Conservation (phyloP, 2,888 invertebrate species). For the Sylvicola cinctus region DNA sequence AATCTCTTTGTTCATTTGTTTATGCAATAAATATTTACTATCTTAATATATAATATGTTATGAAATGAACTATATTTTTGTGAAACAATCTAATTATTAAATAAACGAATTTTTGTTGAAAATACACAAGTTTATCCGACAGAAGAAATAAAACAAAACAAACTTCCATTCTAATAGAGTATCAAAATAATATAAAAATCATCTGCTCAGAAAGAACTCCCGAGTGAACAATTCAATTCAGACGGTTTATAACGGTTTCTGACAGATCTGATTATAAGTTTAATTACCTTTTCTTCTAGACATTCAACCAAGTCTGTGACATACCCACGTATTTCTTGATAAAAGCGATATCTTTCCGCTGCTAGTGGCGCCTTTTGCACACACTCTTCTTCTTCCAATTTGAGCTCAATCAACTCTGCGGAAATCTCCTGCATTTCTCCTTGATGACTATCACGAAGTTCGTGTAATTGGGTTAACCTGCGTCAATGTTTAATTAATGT, state of each 20-base stretch:
- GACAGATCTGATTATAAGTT: slow-evolving; percentile 24
- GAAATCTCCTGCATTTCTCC: slow-evolving; percentile 25
- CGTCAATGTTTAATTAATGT: not conserved
- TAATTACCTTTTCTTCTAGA: slow-evolving; percentile 78
- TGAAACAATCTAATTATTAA: too few species aligned
- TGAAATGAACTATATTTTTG: too few species aligned
- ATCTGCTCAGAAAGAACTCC: slow-evolving; percentile 17
- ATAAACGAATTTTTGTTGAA: too few species aligned
- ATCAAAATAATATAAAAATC: too few species aligned
- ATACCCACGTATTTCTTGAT: slow-evolving; percentile 90
- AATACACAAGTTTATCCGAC: too few species aligned
- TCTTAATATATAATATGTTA: too few species aligned
- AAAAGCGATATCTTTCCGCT: slow-evolving; percentile 73
- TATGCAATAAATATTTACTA: too few species aligned
- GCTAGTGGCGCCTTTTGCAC: slow-evolving; percentile 30
- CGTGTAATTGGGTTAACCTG: slow-evolving; percentile 33
- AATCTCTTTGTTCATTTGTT: too few species aligned
- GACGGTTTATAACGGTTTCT: slow-evolving; percentile 31
- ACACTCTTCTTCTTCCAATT: slow-evolving; percentile 29
- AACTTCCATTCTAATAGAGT: too few species aligned
- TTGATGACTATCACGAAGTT: slow-evolving; percentile 28
- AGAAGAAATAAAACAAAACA: too few species aligned
- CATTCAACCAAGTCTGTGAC: slow-evolving; percentile 93
- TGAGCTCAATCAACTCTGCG: slow-evolving; percentile 21
- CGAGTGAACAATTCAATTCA: slow-evolving; percentile 59